Evolutionary conservation across 2,888 invertebrate species (phyloP).

Genomic region (Amphipoea oculea): DNA sequence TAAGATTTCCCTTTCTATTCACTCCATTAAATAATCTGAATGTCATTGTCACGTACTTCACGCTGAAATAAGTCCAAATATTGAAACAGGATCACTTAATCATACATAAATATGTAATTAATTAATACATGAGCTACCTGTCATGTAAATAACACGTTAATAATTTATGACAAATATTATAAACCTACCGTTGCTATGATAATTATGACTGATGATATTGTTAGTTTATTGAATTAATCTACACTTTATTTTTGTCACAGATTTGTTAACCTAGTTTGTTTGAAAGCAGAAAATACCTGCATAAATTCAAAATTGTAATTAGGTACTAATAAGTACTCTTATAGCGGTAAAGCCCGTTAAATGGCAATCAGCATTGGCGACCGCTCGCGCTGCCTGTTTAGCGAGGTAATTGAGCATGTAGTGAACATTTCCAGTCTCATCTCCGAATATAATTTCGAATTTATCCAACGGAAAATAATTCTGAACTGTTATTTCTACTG

Average conservation of each 20-base stretch:
- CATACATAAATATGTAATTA: constrained; percentile 24
- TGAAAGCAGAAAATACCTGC: constrained; percentile 7
- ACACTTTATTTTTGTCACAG: constrained; percentile 6
- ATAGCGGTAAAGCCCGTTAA: constrained; percentile 53
- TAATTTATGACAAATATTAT: constrained; percentile 34
- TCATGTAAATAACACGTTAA: constrained; percentile 42
- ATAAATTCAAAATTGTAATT: constrained; percentile 5
- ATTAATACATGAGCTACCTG: constrained; percentile 37
- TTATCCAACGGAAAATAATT: constrained; percentile 61
- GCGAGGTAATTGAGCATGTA: constrained; percentile 75
- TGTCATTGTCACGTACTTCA: too few species aligned
- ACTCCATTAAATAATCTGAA: neutral
- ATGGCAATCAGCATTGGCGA: constrained; percentile 58
- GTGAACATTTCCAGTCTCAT: constrained; percentile 68
- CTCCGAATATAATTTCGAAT: constrained; percentile 62
- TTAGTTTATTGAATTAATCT: constrained; percentile 39
- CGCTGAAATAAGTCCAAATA: constrained; percentile 24
- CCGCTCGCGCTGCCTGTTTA: constrained; percentile 64
- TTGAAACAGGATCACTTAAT: constrained; percentile 35
- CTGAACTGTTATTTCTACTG: constrained; percentile 54
- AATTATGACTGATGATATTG: constrained; percentile 37
- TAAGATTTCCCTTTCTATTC: constrained; percentile 1
- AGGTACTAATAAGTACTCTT: constrained; percentile 10
- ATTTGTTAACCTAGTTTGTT: constrained; percentile 22
- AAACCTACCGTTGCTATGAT: neutral